A percentile compares a stretch with the other conserved stretches of the same genome.
These are phyloP conservation scores for Dastarcus helophoroides DNA, from an alignment of 2,888 invertebrate genomes.

Conservation along the genomic window DNA sequence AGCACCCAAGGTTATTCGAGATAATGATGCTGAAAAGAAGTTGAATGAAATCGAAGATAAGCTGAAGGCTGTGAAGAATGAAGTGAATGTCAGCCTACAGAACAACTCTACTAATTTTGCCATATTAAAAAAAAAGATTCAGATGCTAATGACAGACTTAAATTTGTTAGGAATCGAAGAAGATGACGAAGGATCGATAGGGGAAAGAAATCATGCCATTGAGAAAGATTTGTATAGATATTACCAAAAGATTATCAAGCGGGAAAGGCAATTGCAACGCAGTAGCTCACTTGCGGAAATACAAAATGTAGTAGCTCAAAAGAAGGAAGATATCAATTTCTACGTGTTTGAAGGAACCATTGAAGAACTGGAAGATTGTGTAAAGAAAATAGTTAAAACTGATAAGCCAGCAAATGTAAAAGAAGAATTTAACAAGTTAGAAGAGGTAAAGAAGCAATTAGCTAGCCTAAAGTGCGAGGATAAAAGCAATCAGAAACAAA, in stretches of 20 bases:
- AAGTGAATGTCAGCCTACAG: conserved; percentile 2
- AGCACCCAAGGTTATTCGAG: conserved; percentile 1
- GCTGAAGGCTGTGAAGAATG: conserved; percentile 3
- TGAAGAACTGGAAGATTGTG: conserved; percentile 6
- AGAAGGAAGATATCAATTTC: not conserved
- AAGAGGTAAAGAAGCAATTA: conserved; percentile 6
- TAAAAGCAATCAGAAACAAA: conserved; percentile 1
- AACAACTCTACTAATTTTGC: conserved; percentile 1
- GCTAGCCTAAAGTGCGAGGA: not conserved
- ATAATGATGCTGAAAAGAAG: not conserved
- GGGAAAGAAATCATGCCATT: conserved; percentile 4
- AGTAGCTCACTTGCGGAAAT: not conserved
- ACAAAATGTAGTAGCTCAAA: conserved; percentile 2
- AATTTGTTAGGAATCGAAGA: conserved; percentile 6
- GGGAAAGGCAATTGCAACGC: conserved; percentile 6
- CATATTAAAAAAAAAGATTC: conserved; percentile 7
- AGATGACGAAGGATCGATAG: conserved; percentile 1
- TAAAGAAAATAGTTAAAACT: conserved; percentile 6
- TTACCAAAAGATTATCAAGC: conserved; percentile 9
- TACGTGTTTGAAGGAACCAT: conserved; percentile 6
- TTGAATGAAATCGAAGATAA: conserved; percentile 8
- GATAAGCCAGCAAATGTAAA: conserved; percentile 4
- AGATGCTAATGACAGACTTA: conserved; percentile 7
- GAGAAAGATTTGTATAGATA: conserved; percentile 8
- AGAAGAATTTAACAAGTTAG: conserved; percentile 4